phyloP scores from a whole-genome alignment of 2,888 invertebrate genomes.

The Phytoseiulus persimilis region DNA sequence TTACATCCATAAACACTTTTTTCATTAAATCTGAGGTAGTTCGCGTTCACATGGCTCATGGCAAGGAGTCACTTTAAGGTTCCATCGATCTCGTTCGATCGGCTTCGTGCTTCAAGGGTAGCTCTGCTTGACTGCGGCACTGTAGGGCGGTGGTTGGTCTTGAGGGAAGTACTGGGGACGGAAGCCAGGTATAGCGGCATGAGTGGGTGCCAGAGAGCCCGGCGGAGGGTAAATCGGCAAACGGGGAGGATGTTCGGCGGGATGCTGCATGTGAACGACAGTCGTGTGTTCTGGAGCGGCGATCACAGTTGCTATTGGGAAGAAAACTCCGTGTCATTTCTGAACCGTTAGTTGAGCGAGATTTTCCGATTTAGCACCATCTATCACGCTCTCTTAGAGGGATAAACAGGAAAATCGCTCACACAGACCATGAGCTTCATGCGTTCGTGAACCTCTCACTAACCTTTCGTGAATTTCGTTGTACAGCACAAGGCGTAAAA shows the following conservation, averaged over 20 bases:
- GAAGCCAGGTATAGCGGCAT: background rate
- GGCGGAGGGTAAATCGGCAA: background rate
- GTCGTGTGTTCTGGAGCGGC: background rate
- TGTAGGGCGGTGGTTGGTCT: slow-evolving; percentile 34
- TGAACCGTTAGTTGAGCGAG: too few species aligned
- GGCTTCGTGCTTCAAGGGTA: background rate
- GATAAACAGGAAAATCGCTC: too few species aligned
- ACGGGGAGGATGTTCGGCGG: background rate
- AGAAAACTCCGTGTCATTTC: too few species aligned
- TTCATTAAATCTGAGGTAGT: background rate
- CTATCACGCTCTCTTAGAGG: too few species aligned
- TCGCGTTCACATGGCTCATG: background rate
- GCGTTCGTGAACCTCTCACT: too few species aligned
- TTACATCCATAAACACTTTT: background rate
- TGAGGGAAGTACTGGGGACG: background rate
- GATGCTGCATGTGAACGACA: slow-evolving; percentile 5
- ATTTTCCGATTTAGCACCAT: too few species aligned
- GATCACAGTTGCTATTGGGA: background rate
- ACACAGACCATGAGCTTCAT: too few species aligned
- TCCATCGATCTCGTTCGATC: too few species aligned
- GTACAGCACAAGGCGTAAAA: slow-evolving; percentile 13
- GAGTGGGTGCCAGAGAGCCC: background rate
- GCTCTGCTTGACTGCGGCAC: background rate
- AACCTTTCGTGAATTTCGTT: slow-evolving; percentile 24
- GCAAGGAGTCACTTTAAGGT: too few species aligned